phyloP scores from a whole-genome alignment of 2,888 invertebrate genomes.

The Lasioglossum calceatum region DNA sequence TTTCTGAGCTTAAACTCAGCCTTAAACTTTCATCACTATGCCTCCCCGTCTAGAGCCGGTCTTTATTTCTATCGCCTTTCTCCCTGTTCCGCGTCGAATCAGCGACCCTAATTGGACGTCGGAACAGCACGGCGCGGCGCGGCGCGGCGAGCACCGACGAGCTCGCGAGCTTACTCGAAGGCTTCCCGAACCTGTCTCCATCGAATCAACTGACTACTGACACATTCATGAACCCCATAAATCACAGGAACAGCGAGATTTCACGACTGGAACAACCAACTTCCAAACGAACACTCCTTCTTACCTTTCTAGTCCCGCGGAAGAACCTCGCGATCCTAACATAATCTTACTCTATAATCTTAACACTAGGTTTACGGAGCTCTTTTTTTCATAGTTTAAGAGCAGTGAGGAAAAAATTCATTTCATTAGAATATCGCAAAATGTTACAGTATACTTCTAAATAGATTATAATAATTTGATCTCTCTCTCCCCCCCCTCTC shows the following conservation, averaged over 20 bases:
- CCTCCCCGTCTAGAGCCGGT: conserved; percentile 2
- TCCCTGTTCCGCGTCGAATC: conserved; percentile 29
- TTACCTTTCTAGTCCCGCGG: not conserved
- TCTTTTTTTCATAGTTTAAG: no score
- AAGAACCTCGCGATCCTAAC: not conserved
- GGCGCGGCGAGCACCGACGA: not conserved
- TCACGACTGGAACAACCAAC: not conserved
- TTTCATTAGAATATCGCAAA: no score
- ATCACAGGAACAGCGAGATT: conserved; percentile 34
- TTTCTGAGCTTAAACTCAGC: conserved; percentile 50
- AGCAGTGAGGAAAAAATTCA: no score
- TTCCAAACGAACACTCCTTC: not conserved
- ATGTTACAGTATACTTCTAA: no score
- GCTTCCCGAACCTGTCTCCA: conserved; percentile 31
- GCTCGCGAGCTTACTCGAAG: conserved; percentile 25
- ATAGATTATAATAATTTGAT: no score
- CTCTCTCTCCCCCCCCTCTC: no score
- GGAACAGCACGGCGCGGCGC: conserved; percentile 47
- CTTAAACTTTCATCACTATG: conserved; percentile 52
- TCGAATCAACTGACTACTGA: conserved; percentile 24
- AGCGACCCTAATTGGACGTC: conserved; percentile 61
- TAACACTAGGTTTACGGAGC: no score
- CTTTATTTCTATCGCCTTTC: conserved; percentile 35
- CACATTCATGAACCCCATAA: conserved; percentile 45
- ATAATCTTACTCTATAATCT: not conserved